Base-by-base conservation (phyloP, 2,888 invertebrate genomes). In the Copidosoma aretas region DNA sequence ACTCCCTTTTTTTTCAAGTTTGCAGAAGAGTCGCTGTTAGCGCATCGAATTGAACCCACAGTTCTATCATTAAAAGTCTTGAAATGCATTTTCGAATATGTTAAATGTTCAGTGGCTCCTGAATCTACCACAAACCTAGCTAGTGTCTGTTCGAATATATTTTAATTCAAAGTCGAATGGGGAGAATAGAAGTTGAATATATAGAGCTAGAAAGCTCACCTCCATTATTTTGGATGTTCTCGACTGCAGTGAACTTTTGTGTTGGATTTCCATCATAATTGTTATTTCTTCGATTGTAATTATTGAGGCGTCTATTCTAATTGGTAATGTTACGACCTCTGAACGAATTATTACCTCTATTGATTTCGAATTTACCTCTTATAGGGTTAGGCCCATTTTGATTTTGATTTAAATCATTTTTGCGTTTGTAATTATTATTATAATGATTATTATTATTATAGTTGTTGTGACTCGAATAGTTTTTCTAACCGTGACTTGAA, bases 11-110 rank as follows among this genome's bases (percentile, higher is more conserved):
- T 17, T 24, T 24, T 24, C 5, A 56, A 8, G 3, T 24, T 24
- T 17, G 56, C 56, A 24, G 12, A 1, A 5, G 56, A 12, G 2
- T 56, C 25, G 14, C 21, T 56, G 12, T 56, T 56, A 22, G 56
- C 59, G 8, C 39, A 59, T 21, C 21, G 56, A 1, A 64, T 49
- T 3, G 46, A 12, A 1, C 19, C 14, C 1, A 15, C 22, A 24
- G 49, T 4, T 0, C 5, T 52, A 1, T 52, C 10, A 49, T 64
- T 22, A 0, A 57, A 49, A 10, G 24, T 46, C n/a, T 64, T 57
- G 25, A 64, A 64, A n/a, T 49, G n/a, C 10, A 64, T 21, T 64
- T 57, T 57, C 3, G 64, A 25, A 46, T 64, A 57, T 1, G 57
- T 19, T 32, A 64, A 8, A 25, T 64, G 64, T 49, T 64, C 56